A percentile compares a stretch with the other conserved stretches of the same genome.
phyloP scores from a whole-genome alignment of 2,888 invertebrate genomes.

The Tachystola acroxantha region DNA sequence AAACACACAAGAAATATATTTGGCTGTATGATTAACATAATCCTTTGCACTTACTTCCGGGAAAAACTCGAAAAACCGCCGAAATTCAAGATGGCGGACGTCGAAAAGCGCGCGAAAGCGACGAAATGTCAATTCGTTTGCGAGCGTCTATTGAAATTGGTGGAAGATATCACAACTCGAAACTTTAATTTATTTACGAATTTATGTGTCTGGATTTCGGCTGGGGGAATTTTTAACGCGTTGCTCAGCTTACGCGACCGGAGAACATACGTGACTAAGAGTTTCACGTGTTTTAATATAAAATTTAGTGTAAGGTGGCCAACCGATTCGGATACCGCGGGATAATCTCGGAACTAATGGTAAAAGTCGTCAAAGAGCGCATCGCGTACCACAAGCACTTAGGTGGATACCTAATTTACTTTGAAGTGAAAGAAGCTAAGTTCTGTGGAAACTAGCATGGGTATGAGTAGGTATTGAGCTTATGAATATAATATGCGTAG shows the following conservation, averaged over 20 bases:
- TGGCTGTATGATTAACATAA: slow-evolving; percentile 30
- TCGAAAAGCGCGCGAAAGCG: slow-evolving; percentile 40
- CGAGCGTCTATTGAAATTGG: slow-evolving; percentile 27
- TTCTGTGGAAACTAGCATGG: too few species aligned
- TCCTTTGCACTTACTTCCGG: slow-evolving; percentile 57
- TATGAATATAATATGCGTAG: too few species aligned
- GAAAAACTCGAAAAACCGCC: slow-evolving; percentile 35
- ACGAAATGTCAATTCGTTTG: slow-evolving; percentile 29
- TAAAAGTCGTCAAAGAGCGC: too few species aligned
- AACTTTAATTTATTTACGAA: slow-evolving; percentile 18
- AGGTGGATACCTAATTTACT: too few species aligned
- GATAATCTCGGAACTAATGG: too few species aligned
- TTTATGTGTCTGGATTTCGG: slow-evolving; percentile 35
- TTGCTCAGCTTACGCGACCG: slow-evolving; percentile 47
- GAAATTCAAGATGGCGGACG: slow-evolving; percentile 42
- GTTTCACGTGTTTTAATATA: slow-evolving; percentile 58
- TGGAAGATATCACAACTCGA: slow-evolving; percentile 15
- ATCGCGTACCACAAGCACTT: too few species aligned
- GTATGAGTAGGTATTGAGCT: too few species aligned
- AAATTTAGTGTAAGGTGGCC: slow-evolving; percentile 69
- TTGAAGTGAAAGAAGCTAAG: too few species aligned
- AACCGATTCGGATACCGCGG: too few species aligned
- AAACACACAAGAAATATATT: slow-evolving; percentile 26
- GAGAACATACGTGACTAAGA: slow-evolving; percentile 64
- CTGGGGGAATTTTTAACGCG: slow-evolving; percentile 51